These are phyloP conservation scores for Cichlasoma orientale DNA, from an alignment of 2,797 vertebrate species.

Conservation along the genomic window DNA sequence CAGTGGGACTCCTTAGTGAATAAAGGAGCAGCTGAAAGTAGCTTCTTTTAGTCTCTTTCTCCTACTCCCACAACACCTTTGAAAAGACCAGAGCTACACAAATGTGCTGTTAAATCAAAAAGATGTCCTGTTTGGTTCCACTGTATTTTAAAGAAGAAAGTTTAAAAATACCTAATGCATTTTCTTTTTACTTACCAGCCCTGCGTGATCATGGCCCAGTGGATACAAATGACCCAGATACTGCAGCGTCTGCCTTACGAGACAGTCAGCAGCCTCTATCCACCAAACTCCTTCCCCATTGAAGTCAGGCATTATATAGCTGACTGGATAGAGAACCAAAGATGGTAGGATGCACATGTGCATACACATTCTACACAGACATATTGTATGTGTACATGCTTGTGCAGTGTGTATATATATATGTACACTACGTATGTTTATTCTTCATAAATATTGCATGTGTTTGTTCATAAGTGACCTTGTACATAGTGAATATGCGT, in stretches of 20 bases:
- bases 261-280: slow-evolving; percentile 74
- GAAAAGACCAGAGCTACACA: no score
- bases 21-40: not conserved
- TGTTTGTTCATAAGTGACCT: not conserved
- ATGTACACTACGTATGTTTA: not conserved
- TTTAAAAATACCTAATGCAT: not conserved
- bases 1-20: accelerated
- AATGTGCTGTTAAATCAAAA: not conserved
- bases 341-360: slow-evolving; percentile 71
- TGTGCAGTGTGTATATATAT: not conserved
- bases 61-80: no score
- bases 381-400: not conserved
- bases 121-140: accelerated
- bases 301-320: slow-evolving; percentile 80
- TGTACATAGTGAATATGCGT: not conserved
- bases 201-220: slow-evolving; percentile 80
- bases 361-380: not conserved
- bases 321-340: slow-evolving; percentile 81
- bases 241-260: slow-evolving; percentile 67
- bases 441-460: not conserved
- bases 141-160: not conserved
- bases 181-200: slow-evolving; percentile 19
- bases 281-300: slow-evolving; percentile 75
- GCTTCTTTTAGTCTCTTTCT: no score
- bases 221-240: slow-evolving; percentile 75